These are phyloP conservation scores for Aspiorhynchus laticeps DNA, from an alignment of 2,113 vertebrate species.

Conservation along the genomic window DNA sequence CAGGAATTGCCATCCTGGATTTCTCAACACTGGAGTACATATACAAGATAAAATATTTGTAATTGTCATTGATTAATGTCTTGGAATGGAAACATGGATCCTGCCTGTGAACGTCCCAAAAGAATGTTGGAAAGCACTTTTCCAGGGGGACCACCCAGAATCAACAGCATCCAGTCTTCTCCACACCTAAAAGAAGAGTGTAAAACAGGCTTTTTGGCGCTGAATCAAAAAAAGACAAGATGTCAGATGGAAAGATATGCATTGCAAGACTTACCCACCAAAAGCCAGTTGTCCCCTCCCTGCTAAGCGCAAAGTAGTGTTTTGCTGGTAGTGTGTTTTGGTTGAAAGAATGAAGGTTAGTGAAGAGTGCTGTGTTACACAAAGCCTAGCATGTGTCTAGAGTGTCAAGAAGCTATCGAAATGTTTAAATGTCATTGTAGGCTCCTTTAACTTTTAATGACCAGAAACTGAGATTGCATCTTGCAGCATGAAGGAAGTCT, in stretches of 20 bases:
- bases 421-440: not conserved
- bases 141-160: not conserved
- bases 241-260: not conserved
- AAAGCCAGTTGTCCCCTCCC: not conserved
- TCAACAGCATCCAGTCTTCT: not conserved
- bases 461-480: not conserved
- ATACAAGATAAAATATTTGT: not conserved
- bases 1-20: not conserved
- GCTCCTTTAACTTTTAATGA: not conserved
- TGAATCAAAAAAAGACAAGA: not conserved
- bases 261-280: slow-evolving; percentile 5
- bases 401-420: not conserved
- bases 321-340: not conserved
- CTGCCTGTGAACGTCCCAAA: not conserved
- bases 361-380: not conserved
- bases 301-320: not conserved
- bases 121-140: not conserved
- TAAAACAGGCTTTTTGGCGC: not conserved
- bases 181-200: not conserved
- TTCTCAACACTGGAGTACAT: not conserved
- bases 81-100: not conserved
- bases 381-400: not conserved
- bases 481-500: not conserved
- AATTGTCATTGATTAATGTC: not conserved
- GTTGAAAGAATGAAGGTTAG: not conserved